phyloP scores from a whole-genome alignment of 2,888 invertebrate genomes.

The Chalcis sispes region DNA sequence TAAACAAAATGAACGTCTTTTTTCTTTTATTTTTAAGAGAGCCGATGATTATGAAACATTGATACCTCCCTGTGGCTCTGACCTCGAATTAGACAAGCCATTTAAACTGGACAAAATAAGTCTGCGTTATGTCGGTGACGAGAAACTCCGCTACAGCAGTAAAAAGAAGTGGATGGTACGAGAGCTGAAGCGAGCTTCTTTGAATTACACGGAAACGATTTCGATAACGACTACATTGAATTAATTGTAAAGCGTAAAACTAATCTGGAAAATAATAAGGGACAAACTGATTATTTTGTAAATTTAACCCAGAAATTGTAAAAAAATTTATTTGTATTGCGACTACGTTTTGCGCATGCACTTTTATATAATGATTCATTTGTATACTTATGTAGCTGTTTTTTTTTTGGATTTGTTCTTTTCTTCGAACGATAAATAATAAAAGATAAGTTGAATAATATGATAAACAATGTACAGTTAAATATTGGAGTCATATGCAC shows the following conservation, averaged over 20 bases:
- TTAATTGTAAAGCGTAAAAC: background rate
- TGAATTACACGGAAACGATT: background rate
- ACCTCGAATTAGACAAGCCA: slow-evolving; percentile 58
- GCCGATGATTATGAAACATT: slow-evolving; percentile 47
- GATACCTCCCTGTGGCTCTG: slow-evolving; percentile 61
- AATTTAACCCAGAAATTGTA: slow-evolving; percentile 39
- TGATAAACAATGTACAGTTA: slow-evolving; percentile 20
- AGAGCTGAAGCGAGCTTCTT: slow-evolving; percentile 60
- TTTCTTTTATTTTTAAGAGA: too few species aligned
- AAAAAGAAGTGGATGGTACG: slow-evolving; percentile 67
- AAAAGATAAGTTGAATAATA: slow-evolving; percentile 19
- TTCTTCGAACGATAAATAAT: slow-evolving; percentile 20
- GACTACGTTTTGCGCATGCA: slow-evolving; percentile 26
- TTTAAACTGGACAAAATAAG: slow-evolving; percentile 60
- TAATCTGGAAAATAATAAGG: background rate
- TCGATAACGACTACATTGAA: background rate
- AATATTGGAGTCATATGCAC: slow-evolving; percentile 5
- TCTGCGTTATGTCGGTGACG: background rate
- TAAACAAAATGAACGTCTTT: too few species aligned
- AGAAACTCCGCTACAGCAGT: slow-evolving; percentile 10
- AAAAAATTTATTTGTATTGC: slow-evolving; percentile 45
- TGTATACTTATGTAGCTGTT: slow-evolving; percentile 35
- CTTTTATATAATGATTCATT: slow-evolving; percentile 50
- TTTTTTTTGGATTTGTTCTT: too few species aligned
- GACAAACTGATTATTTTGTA: slow-evolving; percentile 33